These are phyloP conservation scores for Drosophila conformis DNA, from an alignment of 2,888 invertebrate genomes.

Conservation along the genomic window DNA sequence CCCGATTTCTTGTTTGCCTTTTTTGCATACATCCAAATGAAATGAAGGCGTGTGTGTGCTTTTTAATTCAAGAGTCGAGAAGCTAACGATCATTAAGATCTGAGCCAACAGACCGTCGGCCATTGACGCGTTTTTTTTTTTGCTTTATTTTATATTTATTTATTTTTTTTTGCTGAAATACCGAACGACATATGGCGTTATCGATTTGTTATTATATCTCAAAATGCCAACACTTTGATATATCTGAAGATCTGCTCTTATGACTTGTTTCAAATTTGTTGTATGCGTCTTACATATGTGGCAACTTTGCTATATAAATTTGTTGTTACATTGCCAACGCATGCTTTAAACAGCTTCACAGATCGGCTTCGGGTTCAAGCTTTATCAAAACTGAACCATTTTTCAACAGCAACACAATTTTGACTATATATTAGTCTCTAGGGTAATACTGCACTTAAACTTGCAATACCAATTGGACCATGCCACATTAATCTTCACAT, in stretches of 20 bases:
- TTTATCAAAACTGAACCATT: not conserved
- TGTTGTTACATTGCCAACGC: not conserved
- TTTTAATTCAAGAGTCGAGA: constrained; percentile 28
- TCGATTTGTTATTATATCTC: constrained; percentile 16
- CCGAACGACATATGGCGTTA: constrained; percentile 19
- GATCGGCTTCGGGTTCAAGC: not conserved
- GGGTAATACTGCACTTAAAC: not conserved
- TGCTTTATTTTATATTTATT: not conserved
- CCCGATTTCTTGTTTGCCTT: constrained; percentile 38
- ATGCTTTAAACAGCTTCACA: not conserved
- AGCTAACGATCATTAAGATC: constrained; percentile 40
- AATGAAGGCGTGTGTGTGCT: constrained; percentile 27
- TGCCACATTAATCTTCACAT: not conserved
- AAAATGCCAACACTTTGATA: not conserved
- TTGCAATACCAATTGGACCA: not conserved
- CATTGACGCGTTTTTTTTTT: constrained; percentile 16
- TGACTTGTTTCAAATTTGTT: constrained; percentile 1
- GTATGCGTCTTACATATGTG: not conserved
- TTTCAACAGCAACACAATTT: not conserved
- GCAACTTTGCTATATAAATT: not conserved
- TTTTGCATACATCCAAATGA: constrained; percentile 17
- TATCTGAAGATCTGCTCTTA: not conserved
- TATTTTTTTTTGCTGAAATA: not conserved
- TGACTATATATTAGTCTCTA: not conserved
- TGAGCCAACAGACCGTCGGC: constrained; percentile 19